phyloP scores from a whole-genome alignment of 2,888 invertebrate species.

The Nowickia ferox region DNA sequence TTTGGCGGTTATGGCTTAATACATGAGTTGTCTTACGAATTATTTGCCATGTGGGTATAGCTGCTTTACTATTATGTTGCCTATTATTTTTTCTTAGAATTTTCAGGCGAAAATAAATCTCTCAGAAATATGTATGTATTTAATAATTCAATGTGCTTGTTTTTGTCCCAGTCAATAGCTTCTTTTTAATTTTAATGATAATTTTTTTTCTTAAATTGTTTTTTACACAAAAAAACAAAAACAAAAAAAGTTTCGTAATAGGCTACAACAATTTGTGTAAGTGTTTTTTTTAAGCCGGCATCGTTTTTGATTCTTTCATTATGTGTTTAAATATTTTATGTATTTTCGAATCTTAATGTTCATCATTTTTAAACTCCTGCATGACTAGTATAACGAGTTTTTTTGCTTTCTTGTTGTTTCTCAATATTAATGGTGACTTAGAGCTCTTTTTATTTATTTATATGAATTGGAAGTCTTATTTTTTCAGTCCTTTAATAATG shows the following conservation, averaged over 20 bases:
- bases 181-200: conserved; percentile 34
- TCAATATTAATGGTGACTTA: conserved; percentile 34
- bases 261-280: conserved; percentile 20
- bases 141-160: background rate
- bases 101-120: background rate
- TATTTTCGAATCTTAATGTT: conserved; percentile 34
- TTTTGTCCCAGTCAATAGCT: conserved; percentile 33
- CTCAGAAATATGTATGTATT: background rate
- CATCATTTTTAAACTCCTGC: conserved; percentile 33
- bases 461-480: conserved; percentile 5
- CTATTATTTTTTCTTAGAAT: background rate
- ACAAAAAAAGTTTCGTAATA: conserved; percentile 47
- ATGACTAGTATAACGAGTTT: conserved; percentile 46
- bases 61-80: background rate
- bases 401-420: background rate
- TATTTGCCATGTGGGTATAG: background rate
- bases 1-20: no score
- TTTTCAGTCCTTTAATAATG: conserved; percentile 15
- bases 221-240: conserved; percentile 27
- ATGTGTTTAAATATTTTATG: conserved; percentile 8
- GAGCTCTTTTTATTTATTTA: conserved; percentile 18
- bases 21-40: background rate
- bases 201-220: background rate
- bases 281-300: conserved; percentile 27
- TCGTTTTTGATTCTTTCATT: conserved; percentile 42